Base-by-base conservation (phyloP, 1,140 invertebrate genomes). In the Globodera rostochiensis region DNA sequence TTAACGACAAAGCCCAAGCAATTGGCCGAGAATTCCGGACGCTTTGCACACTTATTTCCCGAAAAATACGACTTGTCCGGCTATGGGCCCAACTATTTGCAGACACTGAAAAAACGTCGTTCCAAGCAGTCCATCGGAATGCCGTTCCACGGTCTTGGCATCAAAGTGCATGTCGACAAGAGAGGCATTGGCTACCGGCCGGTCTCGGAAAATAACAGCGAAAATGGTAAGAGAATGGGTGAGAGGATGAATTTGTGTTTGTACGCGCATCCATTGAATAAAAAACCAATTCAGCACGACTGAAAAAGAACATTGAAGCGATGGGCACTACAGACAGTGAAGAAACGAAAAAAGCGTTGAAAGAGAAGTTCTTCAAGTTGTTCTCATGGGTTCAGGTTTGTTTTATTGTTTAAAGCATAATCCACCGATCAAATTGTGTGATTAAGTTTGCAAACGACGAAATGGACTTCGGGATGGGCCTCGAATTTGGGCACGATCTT, bases 401-500 rank as follows among this genome's bases (percentile, higher is more conserved):
- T 73, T 64, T 75, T 50, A 47, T 79, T 11, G 1, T n/a, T 11
- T 36, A 36, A 36, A 36, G 36, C 1, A 36, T 36, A 36, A 36
- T 36, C 36, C 36, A 36, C 36, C 36, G 36, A 36, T 36, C 36
- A 36, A 36, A 36, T 36, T 36, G 36, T 36, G 36, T 36, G 36
- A 36, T 79, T 64, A 36, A 83, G 82, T 84, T 83, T 60, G 82
- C 82, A 60, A 83, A 83, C 79, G 82, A 83, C 53, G 82, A 83
- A 74, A 84, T 84, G 82, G 82, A 83, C 69, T 83, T 84, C 47
- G 82, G 82, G 4, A 83, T 83, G 82, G 82, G 82, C 45, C 82
- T 83, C 11, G 82, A 83, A 80, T 83, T 83, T 67, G 82, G 82
- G 4, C 82, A 83, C 46, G 77, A 83, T 66, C 46, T 83, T 19